Conservation (phyloP, 2,797 vertebrate genomes). For the Ispidina picta region DNA sequence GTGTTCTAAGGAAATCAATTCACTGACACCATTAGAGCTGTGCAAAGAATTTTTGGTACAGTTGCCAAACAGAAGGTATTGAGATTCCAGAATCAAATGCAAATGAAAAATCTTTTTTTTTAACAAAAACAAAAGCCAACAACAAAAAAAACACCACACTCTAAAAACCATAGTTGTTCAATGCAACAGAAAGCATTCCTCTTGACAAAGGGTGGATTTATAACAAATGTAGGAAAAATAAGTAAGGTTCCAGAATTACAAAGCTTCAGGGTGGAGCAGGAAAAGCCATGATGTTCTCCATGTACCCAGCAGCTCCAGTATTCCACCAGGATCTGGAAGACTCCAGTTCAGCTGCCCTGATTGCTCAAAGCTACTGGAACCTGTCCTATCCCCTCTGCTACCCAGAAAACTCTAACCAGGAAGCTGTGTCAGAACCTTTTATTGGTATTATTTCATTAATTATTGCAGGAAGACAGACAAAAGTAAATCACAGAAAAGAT, state of each 20-base stretch:
- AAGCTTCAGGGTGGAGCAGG: neutral
- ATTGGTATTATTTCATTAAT: neutral
- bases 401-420: too few species aligned
- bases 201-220: fast-evolving
- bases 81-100: neutral
- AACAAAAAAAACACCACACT: too few species aligned
- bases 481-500: neutral
- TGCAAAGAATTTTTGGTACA: neutral
- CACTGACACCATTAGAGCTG: neutral
- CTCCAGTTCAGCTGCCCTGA: neutral
- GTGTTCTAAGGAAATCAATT: slow-evolving; percentile 5
- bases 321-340: neutral
- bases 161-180: neutral
- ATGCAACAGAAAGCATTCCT: neutral
- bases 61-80: neutral
- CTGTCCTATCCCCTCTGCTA: too few species aligned
- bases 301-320: neutral
- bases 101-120: neutral
- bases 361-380: too few species aligned
- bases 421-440: too few species aligned
- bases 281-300: neutral
- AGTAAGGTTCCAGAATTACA: neutral
- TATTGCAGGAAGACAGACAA: neutral
- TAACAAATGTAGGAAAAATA: neutral
- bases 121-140: too few species aligned